These are phyloP conservation scores for Selenia dentaria DNA, from an alignment of 2,888 invertebrate species.

Conservation along the genomic window DNA sequence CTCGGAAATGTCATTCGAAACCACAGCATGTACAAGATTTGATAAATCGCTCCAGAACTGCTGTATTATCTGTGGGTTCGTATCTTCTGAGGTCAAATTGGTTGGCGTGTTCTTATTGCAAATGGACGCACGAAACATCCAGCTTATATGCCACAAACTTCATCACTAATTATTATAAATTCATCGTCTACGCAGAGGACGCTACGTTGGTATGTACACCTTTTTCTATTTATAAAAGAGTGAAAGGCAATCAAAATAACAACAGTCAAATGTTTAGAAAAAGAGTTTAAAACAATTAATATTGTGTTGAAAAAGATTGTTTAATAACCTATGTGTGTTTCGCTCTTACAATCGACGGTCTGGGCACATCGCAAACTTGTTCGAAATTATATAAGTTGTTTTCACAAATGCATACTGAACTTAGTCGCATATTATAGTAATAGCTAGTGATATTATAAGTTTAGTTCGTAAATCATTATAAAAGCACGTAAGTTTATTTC, in stretches of 20 bases:
- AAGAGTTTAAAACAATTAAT: too few species aligned
- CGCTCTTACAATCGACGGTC: slow-evolving; percentile 1
- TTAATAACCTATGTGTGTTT: slow-evolving; percentile 3
- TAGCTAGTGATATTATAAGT: slow-evolving; percentile 9
- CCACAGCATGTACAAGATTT: too few species aligned
- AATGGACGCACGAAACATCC: too few species aligned
- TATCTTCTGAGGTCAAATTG: too few species aligned
- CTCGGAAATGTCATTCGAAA: too few species aligned
- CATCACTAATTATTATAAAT: background rate
- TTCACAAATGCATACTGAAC: slow-evolving; percentile 9
- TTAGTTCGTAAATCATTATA: background rate
- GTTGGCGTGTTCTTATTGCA: too few species aligned
- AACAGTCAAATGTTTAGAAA: too few species aligned
- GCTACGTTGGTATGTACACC: background rate
- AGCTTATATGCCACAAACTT: background rate
- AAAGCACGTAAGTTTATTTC: slow-evolving; percentile 17
- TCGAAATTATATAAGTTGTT: slow-evolving; percentile 1
- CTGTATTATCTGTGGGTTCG: too few species aligned
- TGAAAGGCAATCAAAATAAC: background rate
- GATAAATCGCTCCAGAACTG: too few species aligned
- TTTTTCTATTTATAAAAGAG: background rate
- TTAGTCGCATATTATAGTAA: slow-evolving; percentile 19
- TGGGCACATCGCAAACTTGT: background rate
- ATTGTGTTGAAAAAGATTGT: too few species aligned
- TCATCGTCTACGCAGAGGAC: background rate